phyloP scores from a whole-genome alignment of 1,140 invertebrate species.

The Sogatella furcifera region DNA sequence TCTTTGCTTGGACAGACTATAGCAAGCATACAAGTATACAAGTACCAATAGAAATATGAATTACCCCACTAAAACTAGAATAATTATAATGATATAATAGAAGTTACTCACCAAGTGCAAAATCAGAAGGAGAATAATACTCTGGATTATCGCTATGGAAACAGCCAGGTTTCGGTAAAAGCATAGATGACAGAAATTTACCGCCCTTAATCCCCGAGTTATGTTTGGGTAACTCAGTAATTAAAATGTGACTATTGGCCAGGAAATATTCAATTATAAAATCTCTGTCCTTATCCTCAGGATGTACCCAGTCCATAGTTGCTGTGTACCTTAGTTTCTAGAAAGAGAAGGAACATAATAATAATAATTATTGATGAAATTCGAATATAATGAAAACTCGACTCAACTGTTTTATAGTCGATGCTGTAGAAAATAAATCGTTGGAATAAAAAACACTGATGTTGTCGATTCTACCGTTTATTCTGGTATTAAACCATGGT shows the following conservation, averaged over 20 bases:
- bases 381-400: too few relatives aligned
- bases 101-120: conserved; percentile 39
- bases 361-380: neutral
- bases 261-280: conserved; percentile 58
- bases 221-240: conserved; percentile 44
- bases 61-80: too few relatives aligned
- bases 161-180: conserved; percentile 53
- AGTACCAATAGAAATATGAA: too few relatives aligned
- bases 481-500: too few relatives aligned
- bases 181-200: conserved; percentile 53
- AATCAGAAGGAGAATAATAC: conserved; percentile 53
- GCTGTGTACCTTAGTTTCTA: conserved; percentile 49
- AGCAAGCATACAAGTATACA: too few relatives aligned
- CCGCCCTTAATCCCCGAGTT: conserved; percentile 61
- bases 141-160: conserved; percentile 42
- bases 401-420: too few relatives aligned
- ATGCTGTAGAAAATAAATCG: too few relatives aligned
- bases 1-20: too few relatives aligned
- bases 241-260: conserved; percentile 45
- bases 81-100: too few relatives aligned
- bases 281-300: conserved; percentile 49
- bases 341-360: neutral
- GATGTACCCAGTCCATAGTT: conserved; percentile 50
- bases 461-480: too few relatives aligned
- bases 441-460: too few relatives aligned